Evolutionary conservation across 2,113 vertebrate species (phyloP).

Genomic region (Miniopterus natalensis): DNA sequence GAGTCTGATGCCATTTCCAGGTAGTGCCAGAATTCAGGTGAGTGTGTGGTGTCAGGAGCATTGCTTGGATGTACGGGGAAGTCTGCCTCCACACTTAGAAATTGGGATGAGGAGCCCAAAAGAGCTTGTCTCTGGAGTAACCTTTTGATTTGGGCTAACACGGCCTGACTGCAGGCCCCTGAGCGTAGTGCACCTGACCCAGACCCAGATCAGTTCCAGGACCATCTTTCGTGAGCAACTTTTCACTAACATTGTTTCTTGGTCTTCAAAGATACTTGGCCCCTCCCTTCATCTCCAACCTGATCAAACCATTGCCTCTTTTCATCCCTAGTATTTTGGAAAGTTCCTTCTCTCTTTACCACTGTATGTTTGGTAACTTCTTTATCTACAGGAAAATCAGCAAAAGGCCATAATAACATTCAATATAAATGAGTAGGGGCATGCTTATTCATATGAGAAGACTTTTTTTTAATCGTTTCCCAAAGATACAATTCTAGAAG

Average conservation of each 20-base stretch:
- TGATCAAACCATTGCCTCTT: conserved; percentile 13
- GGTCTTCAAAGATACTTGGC: not conserved
- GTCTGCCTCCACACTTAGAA: not conserved
- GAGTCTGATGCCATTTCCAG: not conserved
- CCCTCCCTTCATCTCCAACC: not conserved
- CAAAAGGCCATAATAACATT: not conserved
- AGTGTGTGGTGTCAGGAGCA: not conserved
- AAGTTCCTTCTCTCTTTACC: conserved; percentile 43
- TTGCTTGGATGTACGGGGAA: not conserved
- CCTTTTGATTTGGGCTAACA: not conserved
- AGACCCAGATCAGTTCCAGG: not conserved
- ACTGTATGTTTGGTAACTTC: conserved; percentile 30
- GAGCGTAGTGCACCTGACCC: not conserved
- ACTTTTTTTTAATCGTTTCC: not conserved
- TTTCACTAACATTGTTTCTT: not conserved
- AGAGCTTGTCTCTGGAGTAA: conserved; percentile 14
- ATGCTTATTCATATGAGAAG: not conserved
- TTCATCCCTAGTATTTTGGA: conserved; percentile 38
- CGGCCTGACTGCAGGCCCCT: not conserved
- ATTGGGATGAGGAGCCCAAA: not conserved
- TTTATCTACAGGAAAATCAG: conserved; percentile 33
- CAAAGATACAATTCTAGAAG: not conserved
- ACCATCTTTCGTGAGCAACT: not conserved
- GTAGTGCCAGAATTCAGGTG: not conserved
- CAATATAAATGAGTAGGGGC: not conserved